phyloP scores from a whole-genome alignment of 2,113 vertebrate species.

The Pipra filicauda region DNA sequence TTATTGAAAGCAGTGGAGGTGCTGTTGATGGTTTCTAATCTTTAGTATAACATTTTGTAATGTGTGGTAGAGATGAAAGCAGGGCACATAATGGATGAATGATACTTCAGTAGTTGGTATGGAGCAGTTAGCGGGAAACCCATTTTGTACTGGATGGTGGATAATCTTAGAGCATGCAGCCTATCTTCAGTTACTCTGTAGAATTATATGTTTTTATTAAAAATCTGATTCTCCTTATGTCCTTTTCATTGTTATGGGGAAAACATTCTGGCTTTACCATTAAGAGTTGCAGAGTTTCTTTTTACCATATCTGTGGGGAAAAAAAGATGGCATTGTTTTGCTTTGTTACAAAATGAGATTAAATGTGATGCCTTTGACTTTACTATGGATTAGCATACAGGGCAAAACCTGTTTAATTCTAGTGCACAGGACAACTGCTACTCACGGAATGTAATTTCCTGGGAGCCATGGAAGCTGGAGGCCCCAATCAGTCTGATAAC shows the following conservation, averaged over 20 bases:
- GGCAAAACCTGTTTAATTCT: background rate
- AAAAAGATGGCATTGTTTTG: background rate
- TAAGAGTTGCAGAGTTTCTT: background rate
- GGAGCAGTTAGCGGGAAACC: background rate
- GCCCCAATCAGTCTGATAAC: background rate
- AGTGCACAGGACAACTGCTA: background rate
- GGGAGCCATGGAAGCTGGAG: background rate
- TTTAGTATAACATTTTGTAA: background rate
- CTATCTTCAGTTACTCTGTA: background rate
- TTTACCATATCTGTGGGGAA: background rate
- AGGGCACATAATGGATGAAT: background rate
- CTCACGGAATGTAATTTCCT: background rate
- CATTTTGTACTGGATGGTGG: background rate
- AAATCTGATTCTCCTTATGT: background rate
- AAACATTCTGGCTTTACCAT: background rate
- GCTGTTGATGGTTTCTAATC: slow-evolving; percentile 27
- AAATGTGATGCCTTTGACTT: background rate
- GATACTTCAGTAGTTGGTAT: background rate
- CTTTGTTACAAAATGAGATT: background rate
- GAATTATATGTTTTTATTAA: background rate
- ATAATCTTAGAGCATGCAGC: background rate
- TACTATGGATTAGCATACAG: background rate
- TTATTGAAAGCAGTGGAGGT: background rate
- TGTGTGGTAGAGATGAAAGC: slow-evolving; percentile 21
- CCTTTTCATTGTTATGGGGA: background rate